phyloP scores from a whole-genome alignment of 1,140 invertebrate genomes.

The Ceratosolen solmsi region DNA sequence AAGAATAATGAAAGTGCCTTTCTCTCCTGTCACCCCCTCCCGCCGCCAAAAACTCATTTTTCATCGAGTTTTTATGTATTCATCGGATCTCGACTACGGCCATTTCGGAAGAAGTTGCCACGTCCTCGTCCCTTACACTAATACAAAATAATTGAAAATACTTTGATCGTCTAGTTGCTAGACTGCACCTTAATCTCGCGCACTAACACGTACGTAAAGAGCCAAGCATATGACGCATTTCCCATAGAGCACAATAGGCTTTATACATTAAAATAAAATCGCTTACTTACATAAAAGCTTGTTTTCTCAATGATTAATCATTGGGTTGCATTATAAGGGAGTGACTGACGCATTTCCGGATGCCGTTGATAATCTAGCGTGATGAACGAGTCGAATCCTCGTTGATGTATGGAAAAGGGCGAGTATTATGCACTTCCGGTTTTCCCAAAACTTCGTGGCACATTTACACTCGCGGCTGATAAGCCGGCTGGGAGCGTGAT shows the following conservation, averaged over 20 bases:
- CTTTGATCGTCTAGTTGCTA: background rate
- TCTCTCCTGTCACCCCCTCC: no score
- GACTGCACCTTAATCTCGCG: background rate
- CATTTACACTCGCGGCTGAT: background rate
- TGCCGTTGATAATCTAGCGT: background rate
- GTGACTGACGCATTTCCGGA: conserved; percentile 8
- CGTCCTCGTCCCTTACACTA: no score
- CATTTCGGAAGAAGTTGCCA: no score
- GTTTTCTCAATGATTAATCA: conserved; percentile 16
- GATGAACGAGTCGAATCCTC: background rate
- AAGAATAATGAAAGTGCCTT: no score
- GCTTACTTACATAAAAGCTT: conserved; percentile 15
- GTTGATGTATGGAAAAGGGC: background rate
- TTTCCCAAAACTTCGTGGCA: conserved; percentile 8
- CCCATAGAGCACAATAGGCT: background rate
- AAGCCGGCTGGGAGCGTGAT: background rate
- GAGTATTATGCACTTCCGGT: conserved; percentile 29
- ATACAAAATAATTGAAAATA: background rate
- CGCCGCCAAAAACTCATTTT: no score
- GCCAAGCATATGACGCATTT: background rate
- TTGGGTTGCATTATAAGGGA: background rate
- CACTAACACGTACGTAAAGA: background rate
- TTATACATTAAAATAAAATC: conserved; percentile 7
- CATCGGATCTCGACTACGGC: no score
- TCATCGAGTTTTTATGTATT: no score